These are phyloP conservation scores for Brachirus orientalis DNA, from an alignment of 2,113 vertebrate species.

Conservation along the genomic window DNA sequence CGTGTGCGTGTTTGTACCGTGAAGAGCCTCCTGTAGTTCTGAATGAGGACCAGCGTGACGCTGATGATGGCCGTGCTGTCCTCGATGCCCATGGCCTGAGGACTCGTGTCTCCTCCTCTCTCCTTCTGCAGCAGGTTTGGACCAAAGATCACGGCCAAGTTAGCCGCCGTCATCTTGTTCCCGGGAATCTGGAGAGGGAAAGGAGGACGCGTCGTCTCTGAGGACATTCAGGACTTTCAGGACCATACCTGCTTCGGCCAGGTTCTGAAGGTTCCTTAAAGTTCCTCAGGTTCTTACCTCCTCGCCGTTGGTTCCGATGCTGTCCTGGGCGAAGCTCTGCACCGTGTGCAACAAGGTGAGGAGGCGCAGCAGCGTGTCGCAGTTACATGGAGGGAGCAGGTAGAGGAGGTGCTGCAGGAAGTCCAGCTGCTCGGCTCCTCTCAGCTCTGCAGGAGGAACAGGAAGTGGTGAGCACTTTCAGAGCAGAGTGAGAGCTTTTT, in stretches of 20 bases:
- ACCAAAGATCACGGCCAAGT: conserved; percentile 93
- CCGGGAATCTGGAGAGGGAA: conserved; percentile 84
- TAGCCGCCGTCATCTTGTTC: conserved; percentile 93
- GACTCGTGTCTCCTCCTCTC: conserved; percentile 76
- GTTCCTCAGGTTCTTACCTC: conserved; percentile 56
- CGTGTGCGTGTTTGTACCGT: too few species aligned
- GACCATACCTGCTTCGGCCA: too few species aligned
- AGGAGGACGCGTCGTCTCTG: too few species aligned
- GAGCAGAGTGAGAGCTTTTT: not conserved
- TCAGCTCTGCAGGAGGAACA: conserved; percentile 76
- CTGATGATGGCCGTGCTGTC: conserved; percentile 88
- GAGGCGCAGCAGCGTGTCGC: conserved; percentile 90
- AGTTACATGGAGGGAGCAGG: conserved; percentile 91
- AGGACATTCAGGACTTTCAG: too few species aligned
- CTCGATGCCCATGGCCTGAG: conserved; percentile 81
- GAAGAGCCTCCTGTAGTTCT: conserved; percentile 88
- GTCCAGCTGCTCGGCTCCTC: conserved; percentile 80
- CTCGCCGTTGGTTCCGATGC: conserved; percentile 76
- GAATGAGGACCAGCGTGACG: conserved; percentile 87
- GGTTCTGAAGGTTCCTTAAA: too few species aligned
- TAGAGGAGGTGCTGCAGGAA: conserved; percentile 90
- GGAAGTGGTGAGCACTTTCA: not conserved
- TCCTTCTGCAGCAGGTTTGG: conserved; percentile 90
- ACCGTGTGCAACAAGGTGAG: conserved; percentile 85
- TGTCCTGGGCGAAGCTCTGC: conserved; percentile 84